A percentile compares a stretch with the other conserved stretches of the same genome.
phyloP scores from a whole-genome alignment of 2,888 invertebrate genomes.

The Neocrepidodera transversa region DNA sequence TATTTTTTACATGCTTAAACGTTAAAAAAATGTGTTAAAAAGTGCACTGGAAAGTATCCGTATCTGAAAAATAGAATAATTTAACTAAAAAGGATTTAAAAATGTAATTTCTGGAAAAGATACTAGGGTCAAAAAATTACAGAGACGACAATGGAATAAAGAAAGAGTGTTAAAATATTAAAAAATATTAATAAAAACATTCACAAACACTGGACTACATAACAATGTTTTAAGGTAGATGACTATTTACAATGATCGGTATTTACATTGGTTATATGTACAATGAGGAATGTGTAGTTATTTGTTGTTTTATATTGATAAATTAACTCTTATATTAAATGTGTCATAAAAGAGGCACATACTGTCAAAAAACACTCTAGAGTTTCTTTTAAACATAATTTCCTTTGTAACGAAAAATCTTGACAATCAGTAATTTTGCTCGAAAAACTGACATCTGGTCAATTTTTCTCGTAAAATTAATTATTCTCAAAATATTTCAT shows the following conservation, averaged over 20 bases:
- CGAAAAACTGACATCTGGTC: too few species aligned
- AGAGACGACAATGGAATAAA: background rate
- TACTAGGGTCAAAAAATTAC: background rate
- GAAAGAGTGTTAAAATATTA: background rate
- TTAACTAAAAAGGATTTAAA: conserved; percentile 26
- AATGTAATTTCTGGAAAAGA: conserved; percentile 11
- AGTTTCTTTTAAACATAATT: too few species aligned
- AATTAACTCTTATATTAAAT: too few species aligned
- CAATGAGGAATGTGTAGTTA: background rate
- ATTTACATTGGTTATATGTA: conserved; percentile 6
- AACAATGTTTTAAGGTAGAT: conserved; percentile 15
- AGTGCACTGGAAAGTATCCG: conserved; percentile 40
- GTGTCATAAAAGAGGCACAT: too few species aligned
- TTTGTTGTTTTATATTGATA: too few species aligned
- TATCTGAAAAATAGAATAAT: conserved; percentile 39
- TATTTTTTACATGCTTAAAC: conserved; percentile 37
- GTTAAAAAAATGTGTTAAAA: conserved; percentile 27
- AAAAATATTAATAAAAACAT: conserved; percentile 13
- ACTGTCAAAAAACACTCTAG: too few species aligned
- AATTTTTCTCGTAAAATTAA: too few species aligned
- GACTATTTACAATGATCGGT: conserved; percentile 25
- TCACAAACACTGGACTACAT: conserved; percentile 21
- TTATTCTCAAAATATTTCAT: too few species aligned
- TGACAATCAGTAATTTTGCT: too few species aligned
- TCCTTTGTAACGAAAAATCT: too few species aligned